Percentiles rank a stretch among this genome's conserved stretches.
These are phyloP conservation scores for Raphicerus campestris DNA, from an alignment of 2,113 vertebrate species.

Conservation along the genomic window DNA sequence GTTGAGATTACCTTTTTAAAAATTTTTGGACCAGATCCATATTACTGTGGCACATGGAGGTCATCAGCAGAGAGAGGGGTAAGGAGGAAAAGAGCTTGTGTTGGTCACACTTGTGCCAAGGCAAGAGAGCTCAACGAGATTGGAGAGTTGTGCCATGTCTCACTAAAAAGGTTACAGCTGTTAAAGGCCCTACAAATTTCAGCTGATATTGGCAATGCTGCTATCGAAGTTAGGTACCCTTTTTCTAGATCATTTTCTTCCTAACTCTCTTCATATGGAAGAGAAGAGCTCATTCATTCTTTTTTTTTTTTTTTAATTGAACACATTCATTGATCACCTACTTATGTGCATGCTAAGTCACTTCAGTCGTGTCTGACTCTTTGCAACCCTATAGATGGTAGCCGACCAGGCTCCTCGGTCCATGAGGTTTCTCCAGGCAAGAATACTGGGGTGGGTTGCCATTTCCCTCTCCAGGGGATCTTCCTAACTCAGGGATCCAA, in stretches of 20 bases:
- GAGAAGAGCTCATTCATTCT: background rate
- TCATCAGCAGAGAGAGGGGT: accelerated
- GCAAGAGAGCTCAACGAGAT: background rate
- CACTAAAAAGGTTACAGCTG: background rate
- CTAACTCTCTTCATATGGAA: background rate
- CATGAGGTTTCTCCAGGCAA: background rate
- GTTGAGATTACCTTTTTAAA: constrained; percentile 38
- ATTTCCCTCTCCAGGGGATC: background rate
- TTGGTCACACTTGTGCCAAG: background rate
- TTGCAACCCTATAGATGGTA: background rate
- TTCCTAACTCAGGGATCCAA: background rate
- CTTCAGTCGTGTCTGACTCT: background rate
- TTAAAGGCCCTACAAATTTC: background rate
- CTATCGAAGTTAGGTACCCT: background rate
- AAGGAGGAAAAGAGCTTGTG: background rate
- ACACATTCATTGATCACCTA: background rate
- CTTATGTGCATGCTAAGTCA: background rate
- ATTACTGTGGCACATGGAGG: background rate
- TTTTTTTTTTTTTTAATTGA: background rate
- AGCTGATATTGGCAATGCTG: background rate
- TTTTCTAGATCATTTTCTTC: background rate
- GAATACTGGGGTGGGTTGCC: background rate
- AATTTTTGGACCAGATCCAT: constrained; percentile 39
- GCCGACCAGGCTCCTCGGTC: background rate
- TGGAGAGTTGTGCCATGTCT: background rate